Percentiles rank a stretch among this genome's conserved stretches.
These are phyloP conservation scores for Zingel zingel DNA, from an alignment of 2,113 vertebrate species.

Conservation along the genomic window DNA sequence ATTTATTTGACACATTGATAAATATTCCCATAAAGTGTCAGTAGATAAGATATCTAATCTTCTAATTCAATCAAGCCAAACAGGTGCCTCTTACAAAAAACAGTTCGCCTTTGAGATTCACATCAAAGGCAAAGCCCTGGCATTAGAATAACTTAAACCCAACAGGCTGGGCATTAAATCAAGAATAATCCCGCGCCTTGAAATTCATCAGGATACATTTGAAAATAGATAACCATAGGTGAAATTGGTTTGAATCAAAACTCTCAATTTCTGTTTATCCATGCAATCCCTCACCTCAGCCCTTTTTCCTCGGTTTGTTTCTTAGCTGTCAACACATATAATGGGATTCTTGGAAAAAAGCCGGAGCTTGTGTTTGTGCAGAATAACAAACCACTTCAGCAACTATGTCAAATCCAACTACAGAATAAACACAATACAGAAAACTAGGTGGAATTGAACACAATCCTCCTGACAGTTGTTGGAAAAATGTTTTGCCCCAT, in stretches of 20 bases:
- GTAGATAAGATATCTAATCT: neutral
- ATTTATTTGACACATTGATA: neutral
- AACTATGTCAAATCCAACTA: constrained; percentile 13
- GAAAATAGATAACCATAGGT: neutral
- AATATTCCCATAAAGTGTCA: neutral
- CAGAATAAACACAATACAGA: constrained; percentile 9
- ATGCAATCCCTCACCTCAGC: neutral
- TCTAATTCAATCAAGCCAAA: neutral
- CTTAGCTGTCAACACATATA: constrained; percentile 5
- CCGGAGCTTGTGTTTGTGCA: neutral
- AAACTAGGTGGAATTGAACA: constrained; percentile 2
- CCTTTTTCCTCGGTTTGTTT: neutral
- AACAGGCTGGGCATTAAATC: neutral
- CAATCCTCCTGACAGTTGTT: constrained; percentile 2
- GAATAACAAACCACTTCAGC: constrained; percentile 7
- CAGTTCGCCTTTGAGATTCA: neutral
- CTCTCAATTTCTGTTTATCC: neutral
- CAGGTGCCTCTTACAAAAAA: neutral
- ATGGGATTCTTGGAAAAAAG: neutral
- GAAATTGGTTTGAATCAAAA: neutral
- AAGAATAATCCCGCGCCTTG: neutral
- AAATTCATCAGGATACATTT: neutral
- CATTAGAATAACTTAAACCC: neutral
- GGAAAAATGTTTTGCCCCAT: neutral
- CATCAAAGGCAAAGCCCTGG: neutral